Percentiles rank a stretch among this genome's conserved stretches.
These are phyloP conservation scores for Gambelia wislizenii DNA, from an alignment of 2,797 vertebrate genomes.

Conservation along the genomic window DNA sequence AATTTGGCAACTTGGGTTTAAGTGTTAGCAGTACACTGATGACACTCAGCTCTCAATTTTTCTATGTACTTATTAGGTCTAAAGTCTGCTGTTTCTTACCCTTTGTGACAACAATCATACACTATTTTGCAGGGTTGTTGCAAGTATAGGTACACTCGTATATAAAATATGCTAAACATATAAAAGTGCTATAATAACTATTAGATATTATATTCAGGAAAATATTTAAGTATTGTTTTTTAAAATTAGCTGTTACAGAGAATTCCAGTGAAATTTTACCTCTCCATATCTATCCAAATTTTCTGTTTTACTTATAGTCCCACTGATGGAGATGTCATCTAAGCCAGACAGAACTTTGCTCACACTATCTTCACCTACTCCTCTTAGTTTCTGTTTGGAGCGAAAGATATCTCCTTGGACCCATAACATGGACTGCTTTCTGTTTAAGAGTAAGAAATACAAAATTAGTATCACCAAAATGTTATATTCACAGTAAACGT, in stretches of 20 bases:
- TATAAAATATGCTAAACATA: background rate
- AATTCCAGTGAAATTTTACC: constrained; percentile 73
- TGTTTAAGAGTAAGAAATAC: constrained; percentile 68
- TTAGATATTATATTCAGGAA: background rate
- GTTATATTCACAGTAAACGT: background rate
- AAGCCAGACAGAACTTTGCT: constrained; percentile 87
- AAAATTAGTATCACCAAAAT: constrained; percentile 3
- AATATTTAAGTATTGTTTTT: background rate
- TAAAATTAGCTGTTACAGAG: background rate
- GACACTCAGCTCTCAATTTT: background rate
- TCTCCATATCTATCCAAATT: constrained; percentile 82
- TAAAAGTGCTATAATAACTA: background rate
- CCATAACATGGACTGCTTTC: constrained; percentile 91
- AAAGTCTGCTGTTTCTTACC: background rate
- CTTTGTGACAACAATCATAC: background rate
- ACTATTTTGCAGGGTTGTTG: background rate
- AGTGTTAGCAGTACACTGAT: background rate
- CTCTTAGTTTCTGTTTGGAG: constrained; percentile 83
- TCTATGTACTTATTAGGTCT: background rate
- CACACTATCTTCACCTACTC: constrained; percentile 77
- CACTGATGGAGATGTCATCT: constrained; percentile 86
- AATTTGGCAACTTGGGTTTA: background rate
- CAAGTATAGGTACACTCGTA: background rate
- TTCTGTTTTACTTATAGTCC: constrained; percentile 73
- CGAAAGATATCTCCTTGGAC: constrained; percentile 86